These are phyloP conservation scores for Acanthosepion lycidas DNA, from an alignment of 2,888 invertebrate genomes.

Conservation along the genomic window DNA sequence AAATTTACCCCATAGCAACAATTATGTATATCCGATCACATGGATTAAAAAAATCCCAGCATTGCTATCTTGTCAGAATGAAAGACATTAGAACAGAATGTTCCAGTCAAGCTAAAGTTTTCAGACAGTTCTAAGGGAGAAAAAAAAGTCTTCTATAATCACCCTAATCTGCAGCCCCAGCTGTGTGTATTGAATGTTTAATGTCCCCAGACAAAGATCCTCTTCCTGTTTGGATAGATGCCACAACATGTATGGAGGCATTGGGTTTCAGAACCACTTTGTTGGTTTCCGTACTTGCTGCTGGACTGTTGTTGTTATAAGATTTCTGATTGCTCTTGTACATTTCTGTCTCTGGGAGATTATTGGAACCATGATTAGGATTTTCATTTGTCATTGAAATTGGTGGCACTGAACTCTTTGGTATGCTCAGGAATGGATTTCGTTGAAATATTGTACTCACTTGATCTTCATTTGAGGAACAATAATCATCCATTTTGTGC, in stretches of 20 bases:
- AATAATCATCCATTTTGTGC: slow-evolving; percentile 55
- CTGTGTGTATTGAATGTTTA: slow-evolving; percentile 36
- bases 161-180: slow-evolving; percentile 34
- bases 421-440: slow-evolving; percentile 21
- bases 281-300: background rate
- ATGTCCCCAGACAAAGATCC: slow-evolving; percentile 37
- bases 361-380: background rate
- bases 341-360: background rate
- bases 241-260: slow-evolving; percentile 36
- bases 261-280: slow-evolving; percentile 40
- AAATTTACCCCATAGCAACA: background rate
- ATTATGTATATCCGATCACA: background rate
- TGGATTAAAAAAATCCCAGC: background rate
- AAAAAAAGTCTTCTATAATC: background rate
- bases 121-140: background rate
- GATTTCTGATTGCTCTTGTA: background rate
- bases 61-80: too few relatives aligned
- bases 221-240: slow-evolving; percentile 34
- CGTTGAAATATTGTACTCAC: background rate
- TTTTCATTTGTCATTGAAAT: background rate
- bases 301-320: background rate
- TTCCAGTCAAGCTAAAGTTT: background rate
- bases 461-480: slow-evolving; percentile 52
- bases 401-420: background rate
- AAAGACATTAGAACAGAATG: background rate